phyloP scores from a whole-genome alignment of 2,797 vertebrate genomes.

The Halcyon chelicuti region DNA sequence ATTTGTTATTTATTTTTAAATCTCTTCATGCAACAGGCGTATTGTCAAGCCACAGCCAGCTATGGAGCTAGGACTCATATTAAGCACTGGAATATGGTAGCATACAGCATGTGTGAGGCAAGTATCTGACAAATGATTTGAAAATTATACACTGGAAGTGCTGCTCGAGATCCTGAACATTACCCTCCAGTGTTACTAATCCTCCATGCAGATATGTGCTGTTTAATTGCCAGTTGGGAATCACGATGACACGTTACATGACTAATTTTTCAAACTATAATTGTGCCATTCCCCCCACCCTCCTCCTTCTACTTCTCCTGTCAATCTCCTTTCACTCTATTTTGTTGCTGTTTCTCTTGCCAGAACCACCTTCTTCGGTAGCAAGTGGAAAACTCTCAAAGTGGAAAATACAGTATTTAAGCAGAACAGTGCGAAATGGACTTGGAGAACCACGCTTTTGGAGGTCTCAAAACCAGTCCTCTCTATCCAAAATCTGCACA shows the following conservation, averaged over 20 bases:
- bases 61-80: background rate
- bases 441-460: accelerated
- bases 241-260: background rate
- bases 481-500: background rate
- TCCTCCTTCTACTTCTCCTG: background rate
- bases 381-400: background rate
- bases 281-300: background rate
- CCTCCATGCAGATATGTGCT: background rate
- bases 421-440: background rate
- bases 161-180: background rate
- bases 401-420: background rate
- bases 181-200: background rate
- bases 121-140: background rate
- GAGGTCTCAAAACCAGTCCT: background rate
- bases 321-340: slow-evolving; percentile 26
- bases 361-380: background rate
- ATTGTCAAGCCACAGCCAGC: background rate
- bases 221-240: slow-evolving; percentile 37
- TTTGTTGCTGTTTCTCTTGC: slow-evolving; percentile 8
- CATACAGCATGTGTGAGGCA: background rate
- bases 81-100: background rate
- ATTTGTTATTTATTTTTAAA: background rate
- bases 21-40: background rate
- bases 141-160: background rate
- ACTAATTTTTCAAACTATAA: slow-evolving; percentile 34